A percentile compares a stretch with the other conserved stretches of the same genome.
Conservation (phyloP, 2,797 vertebrate species). For the Pipistrellus nathusii region DNA sequence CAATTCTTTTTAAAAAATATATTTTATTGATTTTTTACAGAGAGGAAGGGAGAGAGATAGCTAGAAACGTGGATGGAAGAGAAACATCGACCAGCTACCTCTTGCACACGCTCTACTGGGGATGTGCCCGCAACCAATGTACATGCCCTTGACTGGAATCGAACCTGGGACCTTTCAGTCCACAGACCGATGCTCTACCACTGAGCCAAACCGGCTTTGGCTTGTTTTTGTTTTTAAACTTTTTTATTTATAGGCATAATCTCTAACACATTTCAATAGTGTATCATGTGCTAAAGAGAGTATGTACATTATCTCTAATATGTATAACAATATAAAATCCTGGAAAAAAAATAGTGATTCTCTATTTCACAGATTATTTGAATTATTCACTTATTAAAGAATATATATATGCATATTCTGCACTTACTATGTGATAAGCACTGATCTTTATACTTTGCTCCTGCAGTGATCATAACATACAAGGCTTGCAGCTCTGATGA, state of each 20-base stretch:
- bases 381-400: not conserved
- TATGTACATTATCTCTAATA: not conserved
- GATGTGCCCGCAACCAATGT: no score
- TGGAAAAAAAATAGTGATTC: not conserved
- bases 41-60: no score
- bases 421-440: not conserved
- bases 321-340: not conserved
- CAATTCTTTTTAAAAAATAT: not conserved
- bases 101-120: no score
- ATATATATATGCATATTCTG: not conserved
- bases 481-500: not conserved
- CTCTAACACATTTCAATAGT: not conserved
- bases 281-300: not conserved
- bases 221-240: not conserved
- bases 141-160: no score
- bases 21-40: no score
- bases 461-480: not conserved
- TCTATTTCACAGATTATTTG: not conserved
- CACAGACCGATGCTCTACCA: no score
- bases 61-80: no score
- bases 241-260: not conserved
- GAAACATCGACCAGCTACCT: no score
- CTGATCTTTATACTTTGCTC: not conserved
- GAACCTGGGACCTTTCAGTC: no score
- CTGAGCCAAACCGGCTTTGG: no score